Evolutionary conservation across 2,797 vertebrate species (phyloP), one percentile per base, ranked within the genome.

Genomic region (Ptychobarbus kaznakovi): DNA sequence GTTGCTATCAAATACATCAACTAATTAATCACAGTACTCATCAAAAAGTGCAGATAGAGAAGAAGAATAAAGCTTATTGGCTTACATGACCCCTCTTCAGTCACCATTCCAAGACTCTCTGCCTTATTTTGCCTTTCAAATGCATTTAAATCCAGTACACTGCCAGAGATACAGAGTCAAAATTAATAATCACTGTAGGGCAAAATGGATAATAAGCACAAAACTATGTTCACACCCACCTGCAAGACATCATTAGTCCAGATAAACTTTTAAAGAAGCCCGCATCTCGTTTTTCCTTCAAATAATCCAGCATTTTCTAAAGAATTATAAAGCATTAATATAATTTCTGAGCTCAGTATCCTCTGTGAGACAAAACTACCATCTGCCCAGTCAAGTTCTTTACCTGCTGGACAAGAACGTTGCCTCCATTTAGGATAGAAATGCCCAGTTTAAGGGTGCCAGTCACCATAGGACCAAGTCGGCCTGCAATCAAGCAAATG

Each of bases 91-190:
- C 98, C 98, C 96, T 99, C 98, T 91, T 99, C 98, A 90, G 98
- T 97, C 91, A 98, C 97, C 98, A 99, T 99, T 87, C 98, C 98
- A 87, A 99, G 96, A 92, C 98, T 98, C 95, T 99, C 98, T 68
- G 98, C 98, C 95, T 99, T 99, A 92, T 99, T 99, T 93, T 99
- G 98, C 89, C 98, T 98, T 93, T 99, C 98, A 95, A 99, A 99
- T 0, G 98, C 98, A 94, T 99, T 99, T 95, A 99, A 94, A 93
- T 99, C 98, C 95, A 99, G 96, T 92, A 99, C 97, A 90, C 98
- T 99, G 92, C 82, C 49, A 25, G 22, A 53, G 49, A 38, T 28
- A 83, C 38, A 84, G 25, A 78, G 28, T 58, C n/a, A 53, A 15
- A 49, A 38, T 66, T 4, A 86, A 18, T 16, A 15, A 56, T 40